Evolutionary conservation across 2,797 vertebrate genomes (phyloP).

Genomic region (Cossypha caffra): DNA sequence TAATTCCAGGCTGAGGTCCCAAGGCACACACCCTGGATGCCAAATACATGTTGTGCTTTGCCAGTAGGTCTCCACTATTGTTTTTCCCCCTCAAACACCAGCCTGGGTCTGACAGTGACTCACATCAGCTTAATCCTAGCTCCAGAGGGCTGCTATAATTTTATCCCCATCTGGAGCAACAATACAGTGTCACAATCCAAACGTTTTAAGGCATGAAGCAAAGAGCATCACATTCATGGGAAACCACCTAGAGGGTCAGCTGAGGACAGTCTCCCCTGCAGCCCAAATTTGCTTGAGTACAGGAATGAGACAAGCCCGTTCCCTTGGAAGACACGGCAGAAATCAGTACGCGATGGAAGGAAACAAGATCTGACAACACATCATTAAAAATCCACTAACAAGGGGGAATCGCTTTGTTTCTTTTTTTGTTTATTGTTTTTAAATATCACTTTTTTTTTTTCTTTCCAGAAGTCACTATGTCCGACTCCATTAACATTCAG

Average conservation of each 20-base stretch:
- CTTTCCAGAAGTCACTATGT: constrained; percentile 50
- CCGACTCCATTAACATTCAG: constrained; percentile 56
- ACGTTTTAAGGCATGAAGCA: not conserved
- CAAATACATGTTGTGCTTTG: not conserved
- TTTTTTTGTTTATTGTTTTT: constrained; percentile 55
- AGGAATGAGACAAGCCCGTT: not conserved
- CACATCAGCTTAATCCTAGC: not conserved
- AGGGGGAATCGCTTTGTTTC: not conserved
- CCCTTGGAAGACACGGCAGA: not conserved
- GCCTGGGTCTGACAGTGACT: not conserved
- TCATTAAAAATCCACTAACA: constrained; percentile 43
- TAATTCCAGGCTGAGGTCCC: not conserved
- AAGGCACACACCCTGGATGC: not conserved
- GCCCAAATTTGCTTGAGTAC: not conserved
- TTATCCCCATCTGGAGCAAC: constrained; percentile 7
- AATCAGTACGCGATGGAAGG: not conserved
- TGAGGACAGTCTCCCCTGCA: not conserved
- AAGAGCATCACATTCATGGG: not conserved
- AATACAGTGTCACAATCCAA: not conserved
- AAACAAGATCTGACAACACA: constrained; percentile 33
- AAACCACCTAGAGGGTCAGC: constrained; percentile 41
- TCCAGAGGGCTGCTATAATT: constrained; percentile 25
- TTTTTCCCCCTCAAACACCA: not conserved
- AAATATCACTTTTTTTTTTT: constrained; percentile 19
- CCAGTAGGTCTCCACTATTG: not conserved